A percentile compares a stretch with the other conserved stretches of the same genome.
phyloP scores from a whole-genome alignment of 2,888 invertebrate species.

The Drosophila paramelanica region DNA sequence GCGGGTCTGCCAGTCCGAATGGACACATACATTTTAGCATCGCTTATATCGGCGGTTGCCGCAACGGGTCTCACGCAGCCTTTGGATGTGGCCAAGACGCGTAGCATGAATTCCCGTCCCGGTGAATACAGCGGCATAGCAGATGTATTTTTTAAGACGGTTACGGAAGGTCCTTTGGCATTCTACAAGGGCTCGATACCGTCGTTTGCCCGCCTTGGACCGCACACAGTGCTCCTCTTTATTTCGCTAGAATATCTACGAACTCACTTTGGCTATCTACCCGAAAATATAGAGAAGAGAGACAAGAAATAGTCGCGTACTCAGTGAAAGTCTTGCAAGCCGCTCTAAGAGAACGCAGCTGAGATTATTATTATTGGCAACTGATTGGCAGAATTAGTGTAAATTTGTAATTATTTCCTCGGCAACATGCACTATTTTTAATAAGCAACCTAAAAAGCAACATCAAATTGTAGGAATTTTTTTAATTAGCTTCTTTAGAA shows the following conservation, averaged over 20 bases:
- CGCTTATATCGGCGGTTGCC: slow-evolving; percentile 90
- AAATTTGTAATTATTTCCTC: slow-evolving; percentile 25
- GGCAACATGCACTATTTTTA: too few relatives aligned
- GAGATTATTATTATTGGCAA: too few relatives aligned
- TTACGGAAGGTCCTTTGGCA: slow-evolving; percentile 93
- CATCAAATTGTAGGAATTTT: too few relatives aligned
- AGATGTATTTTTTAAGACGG: slow-evolving; percentile 91
- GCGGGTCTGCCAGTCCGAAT: slow-evolving; percentile 92
- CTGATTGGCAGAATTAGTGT: slow-evolving; percentile 22
- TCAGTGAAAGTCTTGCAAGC: too few relatives aligned
- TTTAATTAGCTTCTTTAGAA: too few relatives aligned
- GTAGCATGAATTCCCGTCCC: slow-evolving; percentile 97
- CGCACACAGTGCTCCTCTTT: slow-evolving; percentile 98
- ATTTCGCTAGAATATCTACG: slow-evolving; percentile 97
- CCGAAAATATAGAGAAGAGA: slow-evolving; percentile 12
- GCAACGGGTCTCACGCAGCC: slow-evolving; percentile 92
- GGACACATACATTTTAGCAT: slow-evolving; percentile 93
- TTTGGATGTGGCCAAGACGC: slow-evolving; percentile 97
- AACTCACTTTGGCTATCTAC: slow-evolving; percentile 89
- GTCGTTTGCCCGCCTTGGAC: slow-evolving; percentile 96
- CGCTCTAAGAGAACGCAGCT: too few relatives aligned
- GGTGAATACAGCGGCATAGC: slow-evolving; percentile 92
- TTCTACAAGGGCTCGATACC: slow-evolving; percentile 98
- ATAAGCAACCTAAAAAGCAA: too few relatives aligned
- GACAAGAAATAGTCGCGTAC: not conserved